Base-by-base conservation (phyloP, 1,140 invertebrate genomes). In the Calycopis cecrops region DNA sequence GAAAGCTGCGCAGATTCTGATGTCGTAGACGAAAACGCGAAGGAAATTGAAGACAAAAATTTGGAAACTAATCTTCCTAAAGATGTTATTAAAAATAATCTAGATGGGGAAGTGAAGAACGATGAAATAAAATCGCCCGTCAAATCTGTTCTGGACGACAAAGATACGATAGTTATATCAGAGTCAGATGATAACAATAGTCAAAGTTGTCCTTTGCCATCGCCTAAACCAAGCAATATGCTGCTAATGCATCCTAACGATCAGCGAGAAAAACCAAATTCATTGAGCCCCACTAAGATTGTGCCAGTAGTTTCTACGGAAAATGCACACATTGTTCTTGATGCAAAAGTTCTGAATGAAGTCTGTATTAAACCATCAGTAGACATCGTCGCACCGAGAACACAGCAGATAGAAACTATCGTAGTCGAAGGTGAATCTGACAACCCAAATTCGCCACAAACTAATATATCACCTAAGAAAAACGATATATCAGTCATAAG, bases 131-230 rank as follows among this genome's bases (percentile, higher is more conserved):
- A 79, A 55, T 74, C 75, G 3, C 73, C 77, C 0, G 14, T 37
- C 35, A 79, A 79, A 63, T 28, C 69, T 14, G 52, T 59, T 10
- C 28, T 79, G 1, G 85, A 88, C 54, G 85, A 88, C 56, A 88
- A 87, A 68, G 87, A 88, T 49, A 87, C 87, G 8, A 88, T 88
- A 21, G 67, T 88, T 12, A 88, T 88, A 70, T 88, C 87, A 2
- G 87, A 88, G 69, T 88, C 87, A 28, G 87, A 88, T 65, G 86
- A 88, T 55, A 87, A 86, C 53, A 88, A 88, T 16, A 85, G 82
- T 44, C 84, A 87, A 57, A 87, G 81, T 58, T 85, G 84, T 66
- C 84, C 84, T 6, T 52, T 87, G 16, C 84, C 84, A 28, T 87
- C 84, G 1, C 84, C 84, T 0, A 84, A 84, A 60, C 68, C 69